Base-by-base conservation (phyloP, 2,888 invertebrate species). In the Serripes groenlandicus region DNA sequence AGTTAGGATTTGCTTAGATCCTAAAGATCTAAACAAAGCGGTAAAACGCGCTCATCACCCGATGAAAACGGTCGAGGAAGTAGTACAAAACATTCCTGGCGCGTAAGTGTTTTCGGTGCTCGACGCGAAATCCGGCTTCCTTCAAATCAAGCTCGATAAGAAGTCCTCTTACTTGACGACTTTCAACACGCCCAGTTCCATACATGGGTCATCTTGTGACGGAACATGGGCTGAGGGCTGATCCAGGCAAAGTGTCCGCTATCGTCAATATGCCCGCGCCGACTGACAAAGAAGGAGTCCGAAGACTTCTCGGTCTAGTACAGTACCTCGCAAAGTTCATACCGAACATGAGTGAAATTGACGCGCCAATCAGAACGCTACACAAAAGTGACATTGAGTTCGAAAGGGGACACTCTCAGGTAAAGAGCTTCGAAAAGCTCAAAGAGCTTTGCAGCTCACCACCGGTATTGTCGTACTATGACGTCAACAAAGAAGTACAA, bases 111-210 rank as follows among this genome's bases (percentile, higher is more conserved):
- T 90, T 68, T 85, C 85, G n/a, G 86, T 85, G 1, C 66, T 91
- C 1, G 90, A 89, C 62, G 89, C 89, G 7, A 90, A 89, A 71
- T 83, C 81, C 11, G 87, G 88, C 0, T 90, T 89, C 56, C 60
- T 85, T 23, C 88, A 91, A 37, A 88, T 89, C 7, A 72, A 80
- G 56, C 62, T 90, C 1, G 88, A 89, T 54, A 62, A 83, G 15
- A 74, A 82, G 60, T 86, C 84, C 15, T 81, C 81, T 15, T 78
- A 72, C 23, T 37, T 87, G 30, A 86, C 87, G 21, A 87, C 85
- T 7, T 87, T 89, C 64, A 88, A 88, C 42, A 88, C 88, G 3
- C 88, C 88, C 60, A 56, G 80, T 83, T 4, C 52, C 49, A 15
- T 87, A 88, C 58, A 79, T 86, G 64, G 81, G 82, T 18, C 79